phyloP scores from a whole-genome alignment of 2,888 invertebrate genomes.

The Tryphoninae sp. region DNA sequence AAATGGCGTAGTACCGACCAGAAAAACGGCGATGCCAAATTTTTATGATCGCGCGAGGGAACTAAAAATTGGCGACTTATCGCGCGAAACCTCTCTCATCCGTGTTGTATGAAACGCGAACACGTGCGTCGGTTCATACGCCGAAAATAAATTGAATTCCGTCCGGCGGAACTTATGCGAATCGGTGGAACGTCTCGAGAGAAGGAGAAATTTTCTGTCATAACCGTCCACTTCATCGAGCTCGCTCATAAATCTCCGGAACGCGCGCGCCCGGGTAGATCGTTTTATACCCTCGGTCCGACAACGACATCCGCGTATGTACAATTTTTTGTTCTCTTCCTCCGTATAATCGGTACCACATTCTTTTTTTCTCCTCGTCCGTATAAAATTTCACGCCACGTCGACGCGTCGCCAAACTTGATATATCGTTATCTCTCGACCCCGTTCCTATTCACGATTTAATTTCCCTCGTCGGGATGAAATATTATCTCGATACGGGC shows the following conservation, averaged over 20 bases:
- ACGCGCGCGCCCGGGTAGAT: slow-evolving; percentile 1
- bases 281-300: slow-evolving; percentile 14
- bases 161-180: slow-evolving; percentile 35
- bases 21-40: too few species aligned
- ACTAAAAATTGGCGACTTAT: too few species aligned
- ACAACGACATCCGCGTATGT: background rate
- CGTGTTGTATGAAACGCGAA: background rate
- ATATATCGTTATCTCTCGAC: background rate
- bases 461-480: background rate
- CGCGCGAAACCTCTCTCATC: too few species aligned
- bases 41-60: too few species aligned
- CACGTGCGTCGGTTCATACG: background rate
- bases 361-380: background rate
- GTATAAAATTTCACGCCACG: background rate
- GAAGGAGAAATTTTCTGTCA: slow-evolving; percentile 43
- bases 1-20: too few species aligned
- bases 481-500: background rate
- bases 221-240: slow-evolving; percentile 40
- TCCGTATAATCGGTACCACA: slow-evolving; percentile 27
- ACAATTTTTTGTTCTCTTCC: slow-evolving; percentile 13
- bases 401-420: background rate
- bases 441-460: background rate
- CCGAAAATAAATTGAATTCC: slow-evolving; percentile 46
- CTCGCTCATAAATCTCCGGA: slow-evolving; percentile 36
- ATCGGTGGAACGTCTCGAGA: background rate